These are phyloP conservation scores for Sitodiplosis mosellana DNA, from an alignment of 1,140 invertebrate species.

Conservation along the genomic window DNA sequence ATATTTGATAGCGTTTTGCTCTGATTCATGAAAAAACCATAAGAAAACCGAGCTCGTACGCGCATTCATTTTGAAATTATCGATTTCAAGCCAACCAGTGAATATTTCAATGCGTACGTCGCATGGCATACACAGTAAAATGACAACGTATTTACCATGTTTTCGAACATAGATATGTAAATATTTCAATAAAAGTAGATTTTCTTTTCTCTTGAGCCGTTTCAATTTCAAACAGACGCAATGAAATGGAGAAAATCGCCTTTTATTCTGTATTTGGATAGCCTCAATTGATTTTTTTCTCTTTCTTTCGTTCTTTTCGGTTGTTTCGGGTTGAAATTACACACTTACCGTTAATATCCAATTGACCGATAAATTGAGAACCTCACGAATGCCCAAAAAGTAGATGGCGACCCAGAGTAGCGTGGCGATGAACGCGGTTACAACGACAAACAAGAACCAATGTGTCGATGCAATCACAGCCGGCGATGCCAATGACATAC, in stretches of 20 bases:
- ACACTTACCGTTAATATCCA: constrained; percentile 64
- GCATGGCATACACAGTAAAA: neutral
- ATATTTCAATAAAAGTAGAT: too few relatives aligned
- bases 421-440: constrained; percentile 59
- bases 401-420: constrained; percentile 67
- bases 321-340: neutral
- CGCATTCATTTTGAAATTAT: too few relatives aligned
- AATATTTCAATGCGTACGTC: too few relatives aligned
- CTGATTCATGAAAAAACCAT: too few relatives aligned
- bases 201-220: neutral
- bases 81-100: too few relatives aligned
- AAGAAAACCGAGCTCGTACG: too few relatives aligned
- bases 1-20: too few relatives aligned
- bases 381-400: constrained; percentile 56
- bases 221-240: neutral
- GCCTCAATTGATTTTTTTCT: neutral
- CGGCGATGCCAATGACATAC: constrained; percentile 54
- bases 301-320: constrained; percentile 1
- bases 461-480: constrained; percentile 37
- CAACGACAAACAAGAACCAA: constrained; percentile 70
- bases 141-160: too few relatives aligned
- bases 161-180: too few relatives aligned
- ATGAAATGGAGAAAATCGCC: neutral
- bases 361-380: constrained; percentile 56
- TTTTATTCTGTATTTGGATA: neutral